Percentiles rank a stretch among this genome's conserved stretches.
phyloP scores from a whole-genome alignment of 1,140 invertebrate species.

The Brachionus manjavacas region DNA sequence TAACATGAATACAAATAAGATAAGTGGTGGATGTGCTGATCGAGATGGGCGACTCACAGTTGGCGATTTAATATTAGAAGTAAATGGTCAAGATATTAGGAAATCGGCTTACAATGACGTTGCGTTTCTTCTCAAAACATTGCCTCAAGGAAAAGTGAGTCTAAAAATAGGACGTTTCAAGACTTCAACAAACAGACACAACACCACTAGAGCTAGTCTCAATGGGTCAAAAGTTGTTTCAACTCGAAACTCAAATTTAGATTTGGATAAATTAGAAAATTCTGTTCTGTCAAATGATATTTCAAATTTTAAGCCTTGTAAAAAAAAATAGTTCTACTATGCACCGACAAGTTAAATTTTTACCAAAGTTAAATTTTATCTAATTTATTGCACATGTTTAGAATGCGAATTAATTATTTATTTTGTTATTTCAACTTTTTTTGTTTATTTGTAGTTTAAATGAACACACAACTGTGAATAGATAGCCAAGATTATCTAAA shows the following conservation, averaged over 20 bases:
- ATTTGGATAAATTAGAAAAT: neutral
- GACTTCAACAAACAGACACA: neutral
- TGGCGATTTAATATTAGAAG: slow-evolving; percentile 82
- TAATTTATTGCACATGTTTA: no score
- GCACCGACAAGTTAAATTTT: neutral
- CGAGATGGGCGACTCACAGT: slow-evolving; percentile 82
- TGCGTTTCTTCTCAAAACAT: slow-evolving; percentile 56
- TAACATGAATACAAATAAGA: neutral
- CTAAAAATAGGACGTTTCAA: slow-evolving; percentile 34
- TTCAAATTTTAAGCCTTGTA: neutral
- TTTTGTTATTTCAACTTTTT: no score
- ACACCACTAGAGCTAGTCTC: neutral
- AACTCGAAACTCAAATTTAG: neutral
- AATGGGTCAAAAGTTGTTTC: neutral
- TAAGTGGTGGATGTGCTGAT: slow-evolving; percentile 75
- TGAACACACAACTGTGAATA: no score
- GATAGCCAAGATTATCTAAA: no score
- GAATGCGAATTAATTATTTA: no score
- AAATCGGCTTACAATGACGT: slow-evolving; percentile 76
- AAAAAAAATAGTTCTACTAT: neutral
- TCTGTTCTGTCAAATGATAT: neutral
- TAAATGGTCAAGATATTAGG: slow-evolving; percentile 81
- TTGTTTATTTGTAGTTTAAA: no score
- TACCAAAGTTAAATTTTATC: no score
- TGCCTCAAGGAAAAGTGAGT: slow-evolving; percentile 31